Evolutionary conservation across 2,113 vertebrate species (phyloP).

Genomic region (Myiagra hebetior): DNA sequence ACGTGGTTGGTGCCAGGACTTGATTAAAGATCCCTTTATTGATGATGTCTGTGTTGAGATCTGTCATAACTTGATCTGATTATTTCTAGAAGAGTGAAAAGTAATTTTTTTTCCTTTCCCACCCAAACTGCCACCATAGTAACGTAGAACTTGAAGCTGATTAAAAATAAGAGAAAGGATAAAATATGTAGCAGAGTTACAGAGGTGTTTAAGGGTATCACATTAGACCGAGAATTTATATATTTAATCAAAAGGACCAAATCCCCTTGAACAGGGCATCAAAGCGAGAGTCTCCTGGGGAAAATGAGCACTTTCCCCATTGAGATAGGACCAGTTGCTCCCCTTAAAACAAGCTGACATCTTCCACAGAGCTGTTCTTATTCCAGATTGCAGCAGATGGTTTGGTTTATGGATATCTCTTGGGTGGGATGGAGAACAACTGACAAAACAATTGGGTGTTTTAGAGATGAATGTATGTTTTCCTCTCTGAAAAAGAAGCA

Average conservation of each 20-base stretch:
- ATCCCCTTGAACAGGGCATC: not conserved
- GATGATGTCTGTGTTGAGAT: not conserved
- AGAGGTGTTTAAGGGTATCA: not conserved
- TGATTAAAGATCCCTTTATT: not conserved
- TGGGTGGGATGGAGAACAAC: not conserved
- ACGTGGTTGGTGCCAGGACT: not conserved
- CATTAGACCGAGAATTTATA: not conserved
- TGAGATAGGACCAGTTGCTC: not conserved
- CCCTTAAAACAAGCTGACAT: accelerated
- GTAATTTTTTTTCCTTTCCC: not conserved
- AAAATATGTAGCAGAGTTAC: not conserved
- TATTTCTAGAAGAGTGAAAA: not conserved
- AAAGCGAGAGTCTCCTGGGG: not conserved
- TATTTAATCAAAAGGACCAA: not conserved
- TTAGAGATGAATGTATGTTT: not conserved
- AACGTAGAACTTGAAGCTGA: not conserved
- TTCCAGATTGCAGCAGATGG: not conserved
- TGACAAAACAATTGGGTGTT: not conserved
- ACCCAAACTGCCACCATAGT: not conserved
- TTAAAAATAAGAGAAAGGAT: not conserved
- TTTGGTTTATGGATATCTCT: not conserved
- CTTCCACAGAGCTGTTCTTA: not conserved
- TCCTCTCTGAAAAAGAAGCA: not conserved
- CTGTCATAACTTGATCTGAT: not conserved
- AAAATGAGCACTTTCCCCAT: not conserved